Base-by-base conservation (phyloP, 2,113 vertebrate species). In the Hydrolagus affinis region DNA sequence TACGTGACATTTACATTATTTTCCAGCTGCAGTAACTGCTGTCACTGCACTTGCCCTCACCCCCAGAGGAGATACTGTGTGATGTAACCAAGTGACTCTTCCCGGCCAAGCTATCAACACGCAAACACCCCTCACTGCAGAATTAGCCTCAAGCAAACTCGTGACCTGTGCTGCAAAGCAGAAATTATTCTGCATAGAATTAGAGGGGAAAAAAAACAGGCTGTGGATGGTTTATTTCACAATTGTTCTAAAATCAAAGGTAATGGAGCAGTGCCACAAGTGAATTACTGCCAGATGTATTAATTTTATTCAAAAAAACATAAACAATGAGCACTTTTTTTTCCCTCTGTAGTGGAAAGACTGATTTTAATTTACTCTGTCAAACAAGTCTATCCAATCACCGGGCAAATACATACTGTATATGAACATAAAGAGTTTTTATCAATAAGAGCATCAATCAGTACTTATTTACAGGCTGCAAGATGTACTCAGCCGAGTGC, bases 161-260 rank as follows among this genome's bases (percentile, higher is more conserved):
- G 44, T 44, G 44, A 44, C 44, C 44, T 44, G 44, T 80, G 23
- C 11, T 9, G 25, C 62, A n/a, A 80, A 17, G 28, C 62, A 68
- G 32, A 75, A 83, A 66, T 21, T 19, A 83, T 68, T 68, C 12
- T 17, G 32, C 17, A 11, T 7, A 8, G 8, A 66, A 66, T 66
- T 21, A 32, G 62, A 64, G 44, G 44, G n/a, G 25, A 68, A 66
- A 9, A 80, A 14, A 14, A 15, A 62, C 76, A 83, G 14, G 14
- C 0, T 6, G 78, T 32, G 17, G 11, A 19, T 8, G 19, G 25
- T 11, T 83, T 68, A 83, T 30, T 83, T 11, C 62, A 19, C 25
- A 11, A 32, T 68, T 83, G 15, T 68, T 83, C 78, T 83, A 68
- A 83, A 83, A 66, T 83, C 60, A 83, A 83, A 83, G 8, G 15